Evolutionary conservation across 2,888 invertebrate genomes (phyloP).

Genomic region (Sarcophaga rosellei): DNA sequence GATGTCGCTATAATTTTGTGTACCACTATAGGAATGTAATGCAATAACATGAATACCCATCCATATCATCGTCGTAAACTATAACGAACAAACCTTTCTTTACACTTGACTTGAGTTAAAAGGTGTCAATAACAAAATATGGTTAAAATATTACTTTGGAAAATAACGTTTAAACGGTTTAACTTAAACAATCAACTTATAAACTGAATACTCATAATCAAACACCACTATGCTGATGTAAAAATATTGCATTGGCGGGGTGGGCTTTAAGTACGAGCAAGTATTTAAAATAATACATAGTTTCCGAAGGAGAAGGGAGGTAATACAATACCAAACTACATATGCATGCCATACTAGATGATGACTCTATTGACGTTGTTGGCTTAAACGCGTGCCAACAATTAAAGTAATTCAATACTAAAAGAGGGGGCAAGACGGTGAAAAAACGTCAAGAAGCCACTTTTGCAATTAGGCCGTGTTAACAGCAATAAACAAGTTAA

Average conservation of each 20-base stretch:
- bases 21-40: slow-evolving; percentile 34
- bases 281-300: neutral
- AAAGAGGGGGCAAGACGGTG: slow-evolving; percentile 30
- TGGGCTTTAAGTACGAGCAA: neutral
- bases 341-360: slow-evolving; percentile 32
- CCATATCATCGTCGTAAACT: slow-evolving; percentile 31
- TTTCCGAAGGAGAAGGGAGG: neutral
- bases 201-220: slow-evolving; percentile 21
- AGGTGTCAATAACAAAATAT: slow-evolving; percentile 69
- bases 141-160: slow-evolving; percentile 61
- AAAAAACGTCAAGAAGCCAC: slow-evolving; percentile 64
- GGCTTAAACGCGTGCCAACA: slow-evolving; percentile 68
- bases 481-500: slow-evolving; percentile 47
- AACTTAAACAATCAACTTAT: slow-evolving; percentile 66
- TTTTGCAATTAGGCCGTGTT: slow-evolving; percentile 68
- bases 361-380: slow-evolving; percentile 33
- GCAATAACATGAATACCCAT: slow-evolving; percentile 52
- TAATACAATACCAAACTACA: neutral
- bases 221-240: neutral
- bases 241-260: too few species aligned
- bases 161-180: slow-evolving; percentile 59
- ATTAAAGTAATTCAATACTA: slow-evolving; percentile 70
- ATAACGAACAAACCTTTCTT: slow-evolving; percentile 56
- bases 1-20: too few species aligned
- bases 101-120: slow-evolving; percentile 61